phyloP scores from a whole-genome alignment of 2,797 vertebrate genomes.

The Margarornis squamiger region DNA sequence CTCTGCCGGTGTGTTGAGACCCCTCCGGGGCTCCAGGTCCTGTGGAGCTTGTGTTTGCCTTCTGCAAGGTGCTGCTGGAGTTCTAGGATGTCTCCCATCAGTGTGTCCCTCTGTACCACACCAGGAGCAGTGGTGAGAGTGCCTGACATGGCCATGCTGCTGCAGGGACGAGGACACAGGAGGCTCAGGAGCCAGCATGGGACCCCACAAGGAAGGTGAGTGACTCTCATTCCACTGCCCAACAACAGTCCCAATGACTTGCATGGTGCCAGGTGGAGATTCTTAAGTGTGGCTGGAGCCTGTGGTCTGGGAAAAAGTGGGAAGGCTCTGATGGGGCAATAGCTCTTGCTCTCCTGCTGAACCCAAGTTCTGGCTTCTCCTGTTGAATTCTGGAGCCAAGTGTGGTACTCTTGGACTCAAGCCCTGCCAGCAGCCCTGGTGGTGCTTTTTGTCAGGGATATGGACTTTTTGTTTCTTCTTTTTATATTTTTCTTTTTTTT shows the following conservation, averaged over 20 bases:
- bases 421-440: background rate
- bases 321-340: background rate
- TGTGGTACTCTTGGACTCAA: background rate
- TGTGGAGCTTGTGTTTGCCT: background rate
- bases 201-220: background rate
- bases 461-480: background rate
- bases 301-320: background rate
- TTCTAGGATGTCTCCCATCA: background rate
- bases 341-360: background rate
- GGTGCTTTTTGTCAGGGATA: background rate
- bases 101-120: no score
- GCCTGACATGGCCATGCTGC: rapidly evolving
- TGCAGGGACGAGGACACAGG: background rate
- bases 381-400: background rate
- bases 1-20: background rate
- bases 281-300: background rate
- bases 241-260: background rate
- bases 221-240: background rate
- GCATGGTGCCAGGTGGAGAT: background rate
- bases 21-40: background rate
- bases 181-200: background rate
- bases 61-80: background rate
- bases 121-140: background rate
- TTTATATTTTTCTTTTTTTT: no score
- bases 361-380: background rate